Base-by-base conservation (phyloP, 1,140 invertebrate species). In the Thaumatotibia leucotreta region DNA sequence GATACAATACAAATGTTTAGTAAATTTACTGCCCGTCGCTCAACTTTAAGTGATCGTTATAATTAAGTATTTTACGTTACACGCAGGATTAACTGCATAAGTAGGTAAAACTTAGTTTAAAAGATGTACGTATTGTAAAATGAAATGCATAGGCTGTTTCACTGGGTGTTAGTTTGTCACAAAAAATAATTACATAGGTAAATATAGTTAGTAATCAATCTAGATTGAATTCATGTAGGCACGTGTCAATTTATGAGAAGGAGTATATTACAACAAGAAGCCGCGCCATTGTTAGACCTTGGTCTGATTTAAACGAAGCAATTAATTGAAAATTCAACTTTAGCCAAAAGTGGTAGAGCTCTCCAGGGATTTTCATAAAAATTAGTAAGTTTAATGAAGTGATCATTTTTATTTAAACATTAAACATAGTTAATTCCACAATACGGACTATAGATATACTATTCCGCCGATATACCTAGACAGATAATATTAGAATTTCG, bases 21-120 rank as follows among this genome's bases (percentile, higher is more conserved):
- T 54, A 70, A 49, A 69, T 65, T 69, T 68, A 29, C 24, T 31
- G 61, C 49, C 45, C 62, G 39, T 64, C 64, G 76, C 76, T 76
- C 76, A 76, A 79, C 49, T 50, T 62, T 66, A 67, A 27, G 70
- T 72, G 61, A 65, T 72, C 65, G 23, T 63, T 45, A 8, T 29
- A 14, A n/a, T 58, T 10, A 29, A 58, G 20, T 17, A 58, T 29
- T 24, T 31, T 58, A 27, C n/a, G 52, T 58, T 58, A 49, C 5
- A 17, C 6, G 14, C 39, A 49, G n/a, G 0, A 54, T 10, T 54
- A 2, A 24, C 8, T 52, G 14, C 49, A 3, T 52, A 52, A n/a
- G 20, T 52, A 52, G 23, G 22, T n/a, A n/a, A n/a, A n/a, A n/a
- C n/a, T n/a, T n/a, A n/a, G 32, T n/a, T 49, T 11, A 49, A 49